Evolutionary conservation across 1,140 invertebrate genomes (phyloP).

Genomic region (Trigoniulus corallinus): DNA sequence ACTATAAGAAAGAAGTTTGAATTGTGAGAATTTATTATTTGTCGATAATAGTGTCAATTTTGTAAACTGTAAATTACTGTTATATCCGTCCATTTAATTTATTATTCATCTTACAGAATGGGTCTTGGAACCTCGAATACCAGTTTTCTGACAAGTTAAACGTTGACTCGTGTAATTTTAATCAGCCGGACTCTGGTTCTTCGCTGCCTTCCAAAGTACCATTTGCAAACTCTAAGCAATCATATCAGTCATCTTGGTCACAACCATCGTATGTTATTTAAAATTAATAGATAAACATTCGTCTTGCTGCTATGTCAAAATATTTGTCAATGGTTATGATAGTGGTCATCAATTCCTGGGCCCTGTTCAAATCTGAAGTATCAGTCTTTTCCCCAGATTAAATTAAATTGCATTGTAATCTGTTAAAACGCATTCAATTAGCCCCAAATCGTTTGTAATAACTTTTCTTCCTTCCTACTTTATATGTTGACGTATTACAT

Average conservation of each 20-base stretch:
- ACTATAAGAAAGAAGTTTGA: background rate
- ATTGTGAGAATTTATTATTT: background rate
- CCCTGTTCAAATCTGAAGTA: background rate
- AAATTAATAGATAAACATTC: background rate
- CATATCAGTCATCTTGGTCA: slow-evolving; percentile 1
- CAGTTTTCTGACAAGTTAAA: background rate
- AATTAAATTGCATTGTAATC: too few relatives aligned
- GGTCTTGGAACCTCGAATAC: background rate
- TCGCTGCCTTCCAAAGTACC: background rate
- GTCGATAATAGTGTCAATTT: background rate
- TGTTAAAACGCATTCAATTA: too few relatives aligned
- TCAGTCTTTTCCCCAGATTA: background rate
- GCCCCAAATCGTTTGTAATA: too few relatives aligned
- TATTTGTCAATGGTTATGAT: background rate
- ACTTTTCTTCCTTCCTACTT: too few relatives aligned
- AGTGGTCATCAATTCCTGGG: background rate
- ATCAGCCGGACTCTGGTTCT: background rate
- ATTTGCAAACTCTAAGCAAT: background rate
- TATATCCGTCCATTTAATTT: background rate
- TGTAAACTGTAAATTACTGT: background rate
- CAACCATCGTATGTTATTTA: background rate
- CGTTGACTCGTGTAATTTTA: slow-evolving; percentile 3
- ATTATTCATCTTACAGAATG: background rate
- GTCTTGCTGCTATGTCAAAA: background rate
- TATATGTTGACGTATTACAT: too few relatives aligned